Conservation (phyloP, 2,113 vertebrate genomes). For the Camelus bactrianus region DNA sequence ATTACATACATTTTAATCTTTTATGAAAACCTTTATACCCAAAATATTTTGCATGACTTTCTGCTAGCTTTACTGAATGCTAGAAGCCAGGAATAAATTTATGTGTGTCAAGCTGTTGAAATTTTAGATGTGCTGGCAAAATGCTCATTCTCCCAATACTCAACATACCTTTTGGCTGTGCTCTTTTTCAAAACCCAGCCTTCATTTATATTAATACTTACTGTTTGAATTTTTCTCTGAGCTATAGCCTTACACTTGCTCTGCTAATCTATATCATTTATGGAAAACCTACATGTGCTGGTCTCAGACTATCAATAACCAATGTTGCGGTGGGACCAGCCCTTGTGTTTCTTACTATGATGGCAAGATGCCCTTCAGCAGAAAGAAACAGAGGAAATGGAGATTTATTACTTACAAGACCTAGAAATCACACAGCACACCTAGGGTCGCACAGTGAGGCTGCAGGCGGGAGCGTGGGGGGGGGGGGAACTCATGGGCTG, state of each 20-base stretch:
- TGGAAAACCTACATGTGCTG: neutral
- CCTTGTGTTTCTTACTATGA: neutral
- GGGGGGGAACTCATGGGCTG: too few relatives aligned
- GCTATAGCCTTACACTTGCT: neutral
- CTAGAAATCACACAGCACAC: neutral
- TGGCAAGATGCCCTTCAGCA: neutral
- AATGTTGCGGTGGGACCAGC: neutral
- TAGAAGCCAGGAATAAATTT: neutral
- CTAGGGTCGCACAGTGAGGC: neutral
- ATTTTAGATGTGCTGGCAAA: neutral
- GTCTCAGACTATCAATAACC: neutral
- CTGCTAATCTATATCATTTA: neutral
- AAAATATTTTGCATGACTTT: neutral
- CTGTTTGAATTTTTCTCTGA: neutral
- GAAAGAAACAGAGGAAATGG: neutral
- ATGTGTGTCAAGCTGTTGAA: neutral
- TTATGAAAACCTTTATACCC: neutral
- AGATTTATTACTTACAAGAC: neutral
- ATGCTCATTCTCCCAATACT: neutral
- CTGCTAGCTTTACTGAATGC: neutral
- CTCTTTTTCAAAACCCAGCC: neutral
- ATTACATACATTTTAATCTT: neutral
- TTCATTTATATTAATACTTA: neutral
- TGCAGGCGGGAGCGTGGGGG: neutral
- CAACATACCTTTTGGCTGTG: neutral